Evolutionary conservation across 2,888 invertebrate species (phyloP), one percentile per base, ranked within the genome.

Genomic region (Apotomis turbidana): DNA sequence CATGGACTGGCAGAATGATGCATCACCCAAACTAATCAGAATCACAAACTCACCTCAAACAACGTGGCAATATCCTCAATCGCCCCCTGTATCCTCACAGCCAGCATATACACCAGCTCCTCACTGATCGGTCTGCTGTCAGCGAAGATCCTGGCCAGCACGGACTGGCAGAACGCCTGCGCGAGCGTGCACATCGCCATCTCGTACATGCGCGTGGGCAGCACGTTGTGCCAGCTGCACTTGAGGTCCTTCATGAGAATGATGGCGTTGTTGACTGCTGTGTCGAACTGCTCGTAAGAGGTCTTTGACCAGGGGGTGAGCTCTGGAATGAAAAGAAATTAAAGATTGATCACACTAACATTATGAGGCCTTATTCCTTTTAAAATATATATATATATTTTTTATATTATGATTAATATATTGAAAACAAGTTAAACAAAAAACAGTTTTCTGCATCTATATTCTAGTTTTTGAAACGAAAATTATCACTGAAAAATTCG

Each of bases 131-230:
- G 85, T 38, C 83, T 82, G 51, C 81, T 83, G 69, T 89, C 85
- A 0, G 81, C 80, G 62, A 92, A 84, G 52, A 93, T 78, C 61
- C 87, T 79, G 12, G 85, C 84, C 70, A 93, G 61, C 67, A 91
- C 81, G 0, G 86, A 81, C 73, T 91, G 89, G 75, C 88, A 87
- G 9, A 93, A 75, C 0, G 83, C 82, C 60, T 85, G 85, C 0
- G 88, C 79, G 5, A 94, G 78, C 0, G 90, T 85, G 64, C 87
- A 88, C 44, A 91, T 77, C 0, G 88, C 83, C 80, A 89, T 85
- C 66, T 89, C 86, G 46, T 92, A 94, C 89, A 93, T 92, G 6
- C 82, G 81, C 0, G 76, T 41, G 0, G 94, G 93, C 0, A 94
- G 80, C 0, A 91, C 78, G 8, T 79, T 76, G 60, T 79, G 76